Conservation (phyloP, 2,113 vertebrate species). For the Odontesthes bonariensis region DNA sequence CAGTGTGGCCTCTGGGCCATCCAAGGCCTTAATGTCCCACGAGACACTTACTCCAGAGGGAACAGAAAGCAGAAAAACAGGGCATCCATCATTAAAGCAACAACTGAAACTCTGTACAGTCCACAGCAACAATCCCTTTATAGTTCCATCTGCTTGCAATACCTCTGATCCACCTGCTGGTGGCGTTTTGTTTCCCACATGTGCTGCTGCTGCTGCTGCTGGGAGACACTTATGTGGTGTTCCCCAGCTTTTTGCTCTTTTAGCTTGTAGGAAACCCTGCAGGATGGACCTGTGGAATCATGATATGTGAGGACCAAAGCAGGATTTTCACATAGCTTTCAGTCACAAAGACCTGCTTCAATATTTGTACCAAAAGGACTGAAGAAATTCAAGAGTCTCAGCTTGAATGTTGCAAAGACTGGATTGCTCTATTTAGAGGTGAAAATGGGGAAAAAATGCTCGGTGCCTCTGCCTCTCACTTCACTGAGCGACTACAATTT, state of each 20-base stretch:
- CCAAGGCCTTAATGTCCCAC: slow-evolving; percentile 75
- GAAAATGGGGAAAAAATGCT: slow-evolving; percentile 12
- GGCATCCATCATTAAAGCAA: slow-evolving; percentile 66
- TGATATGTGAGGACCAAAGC: neutral
- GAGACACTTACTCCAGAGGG: slow-evolving; percentile 42
- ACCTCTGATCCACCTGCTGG: slow-evolving; percentile 74
- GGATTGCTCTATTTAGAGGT: neutral
- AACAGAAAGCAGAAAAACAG: slow-evolving; percentile 49
- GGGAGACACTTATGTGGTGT: slow-evolving; percentile 27
- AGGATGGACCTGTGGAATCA: slow-evolving; percentile 12
- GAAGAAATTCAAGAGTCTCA: slow-evolving; percentile 5
- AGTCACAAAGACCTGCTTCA: slow-evolving; percentile 27
- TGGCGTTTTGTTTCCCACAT: slow-evolving; percentile 43
- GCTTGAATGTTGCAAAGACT: slow-evolving; percentile 25
- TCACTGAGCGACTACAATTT: slow-evolving; percentile 5
- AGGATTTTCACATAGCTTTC: slow-evolving; percentile 14
- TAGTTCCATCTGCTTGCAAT: slow-evolving; percentile 81
- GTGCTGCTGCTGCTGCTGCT: slow-evolving; percentile 68
- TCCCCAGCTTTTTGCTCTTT: slow-evolving; percentile 34
- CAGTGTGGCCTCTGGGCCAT: slow-evolving; percentile 67
- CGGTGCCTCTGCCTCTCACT: neutral
- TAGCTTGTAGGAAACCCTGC: slow-evolving; percentile 2
- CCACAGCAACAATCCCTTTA: slow-evolving; percentile 86
- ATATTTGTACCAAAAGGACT: slow-evolving; percentile 49
- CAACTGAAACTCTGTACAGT: slow-evolving; percentile 75